Conservation (phyloP, 2,113 vertebrate genomes). For the Dasyurus viverrinus region DNA sequence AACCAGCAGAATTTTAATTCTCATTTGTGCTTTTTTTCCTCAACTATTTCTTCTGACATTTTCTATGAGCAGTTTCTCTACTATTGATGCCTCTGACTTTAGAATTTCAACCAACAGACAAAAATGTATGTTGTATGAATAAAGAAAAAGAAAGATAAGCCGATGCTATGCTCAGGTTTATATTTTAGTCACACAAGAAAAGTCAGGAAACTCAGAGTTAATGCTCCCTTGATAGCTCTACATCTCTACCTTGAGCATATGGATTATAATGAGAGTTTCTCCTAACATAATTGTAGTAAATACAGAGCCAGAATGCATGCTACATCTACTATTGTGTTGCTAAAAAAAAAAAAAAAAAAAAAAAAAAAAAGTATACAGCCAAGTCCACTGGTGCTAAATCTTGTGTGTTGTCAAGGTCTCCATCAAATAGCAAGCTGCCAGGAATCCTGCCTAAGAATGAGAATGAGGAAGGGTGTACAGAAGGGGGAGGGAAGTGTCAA, state of each 20-base stretch:
- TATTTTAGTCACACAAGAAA: conserved; percentile 48
- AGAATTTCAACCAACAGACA: conserved; percentile 24
- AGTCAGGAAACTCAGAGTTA: conserved; percentile 41
- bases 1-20: not conserved
- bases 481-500: not conserved
- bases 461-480: not conserved
- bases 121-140: not conserved
- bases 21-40: conserved; percentile 35
- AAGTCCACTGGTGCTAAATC: not conserved
- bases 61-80: conserved; percentile 33
- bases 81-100: conserved; percentile 6
- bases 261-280: conserved; percentile 35
- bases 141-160: not conserved
- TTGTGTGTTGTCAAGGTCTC: not conserved
- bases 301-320: not conserved
- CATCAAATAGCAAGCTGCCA: not conserved
- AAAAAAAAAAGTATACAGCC: not conserved
- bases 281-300: conserved; percentile 4
- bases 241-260: conserved; percentile 18
- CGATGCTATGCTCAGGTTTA: not conserved
- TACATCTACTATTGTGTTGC: not conserved
- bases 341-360: not conserved
- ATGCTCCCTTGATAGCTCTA: conserved; percentile 31
- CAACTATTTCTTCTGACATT: conserved; percentile 50
- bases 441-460: not conserved